phyloP scores from a whole-genome alignment of 2,113 vertebrate genomes.

The Nibea albiflora region DNA sequence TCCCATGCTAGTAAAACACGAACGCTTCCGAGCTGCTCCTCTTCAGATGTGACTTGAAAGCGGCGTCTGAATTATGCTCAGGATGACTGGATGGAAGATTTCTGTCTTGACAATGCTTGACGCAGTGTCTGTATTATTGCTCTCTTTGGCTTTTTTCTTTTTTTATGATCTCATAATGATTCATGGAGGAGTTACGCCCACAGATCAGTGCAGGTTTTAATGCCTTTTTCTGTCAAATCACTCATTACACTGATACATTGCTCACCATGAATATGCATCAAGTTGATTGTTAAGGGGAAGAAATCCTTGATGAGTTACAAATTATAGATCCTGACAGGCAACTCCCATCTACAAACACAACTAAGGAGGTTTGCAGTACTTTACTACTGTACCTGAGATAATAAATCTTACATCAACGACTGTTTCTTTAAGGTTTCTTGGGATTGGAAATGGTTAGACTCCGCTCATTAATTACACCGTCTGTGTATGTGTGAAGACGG shows the following conservation, averaged over 20 bases:
- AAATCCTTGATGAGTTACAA: constrained; percentile 26
- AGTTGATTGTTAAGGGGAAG: constrained; percentile 24
- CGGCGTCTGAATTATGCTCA: neutral
- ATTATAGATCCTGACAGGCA: constrained; percentile 16
- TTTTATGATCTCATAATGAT: constrained; percentile 60
- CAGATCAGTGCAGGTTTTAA: constrained; percentile 57
- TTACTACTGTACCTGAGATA: constrained; percentile 1
- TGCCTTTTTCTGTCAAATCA: constrained; percentile 55
- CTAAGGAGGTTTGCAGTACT: neutral
- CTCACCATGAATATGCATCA: constrained; percentile 57
- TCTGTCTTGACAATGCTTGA: constrained; percentile 18
- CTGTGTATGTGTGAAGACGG: constrained; percentile 6
- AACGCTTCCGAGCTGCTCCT: neutral
- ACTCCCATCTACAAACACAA: constrained; percentile 4
- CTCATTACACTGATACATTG: constrained; percentile 59
- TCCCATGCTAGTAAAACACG: neutral
- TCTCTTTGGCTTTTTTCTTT: constrained; percentile 43
- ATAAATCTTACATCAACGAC: constrained; percentile 16
- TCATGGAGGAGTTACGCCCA: constrained; percentile 40
- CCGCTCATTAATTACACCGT: constrained; percentile 27
- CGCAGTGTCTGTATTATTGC: constrained; percentile 24
- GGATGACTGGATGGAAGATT: constrained; percentile 30
- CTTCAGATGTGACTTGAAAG: constrained; percentile 35
- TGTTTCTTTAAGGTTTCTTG: constrained; percentile 16
- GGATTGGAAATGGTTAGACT: neutral